Evolutionary conservation across 1,140 invertebrate species (phyloP).

Genomic region (Argopecten irradians): DNA sequence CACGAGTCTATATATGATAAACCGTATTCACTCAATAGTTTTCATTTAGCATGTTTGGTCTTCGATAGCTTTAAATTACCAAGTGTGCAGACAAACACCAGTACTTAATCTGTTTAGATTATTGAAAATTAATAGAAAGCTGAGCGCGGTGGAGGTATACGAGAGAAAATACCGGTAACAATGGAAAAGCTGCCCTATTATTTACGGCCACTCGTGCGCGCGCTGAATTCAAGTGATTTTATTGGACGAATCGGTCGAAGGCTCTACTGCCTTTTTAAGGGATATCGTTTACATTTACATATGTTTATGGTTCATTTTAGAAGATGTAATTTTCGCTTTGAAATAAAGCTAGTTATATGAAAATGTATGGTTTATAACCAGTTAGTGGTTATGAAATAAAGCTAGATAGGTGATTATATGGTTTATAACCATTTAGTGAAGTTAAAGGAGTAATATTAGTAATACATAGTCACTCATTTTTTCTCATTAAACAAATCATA

Average conservation of each 20-base stretch:
- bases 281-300: background rate
- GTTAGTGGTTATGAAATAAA: no score
- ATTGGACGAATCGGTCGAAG: background rate
- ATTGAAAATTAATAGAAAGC: conserved; percentile 22
- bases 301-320: background rate
- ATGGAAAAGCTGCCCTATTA: background rate
- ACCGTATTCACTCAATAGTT: background rate
- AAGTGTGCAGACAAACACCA: background rate
- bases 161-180: background rate
- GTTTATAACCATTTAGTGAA: no score
- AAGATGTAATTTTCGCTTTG: background rate
- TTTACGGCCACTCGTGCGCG: background rate
- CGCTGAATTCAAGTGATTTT: conserved; percentile 5
- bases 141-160: background rate
- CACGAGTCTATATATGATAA: background rate
- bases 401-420: no score
- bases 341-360: background rate
- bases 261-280: background rate
- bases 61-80: background rate
- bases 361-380: background rate
- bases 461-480: no score
- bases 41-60: background rate
- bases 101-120: conserved; percentile 22
- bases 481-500: no score
- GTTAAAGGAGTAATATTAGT: no score